Conservation (phyloP, 2,113 vertebrate genomes). For the Pteropus alecto region DNA sequence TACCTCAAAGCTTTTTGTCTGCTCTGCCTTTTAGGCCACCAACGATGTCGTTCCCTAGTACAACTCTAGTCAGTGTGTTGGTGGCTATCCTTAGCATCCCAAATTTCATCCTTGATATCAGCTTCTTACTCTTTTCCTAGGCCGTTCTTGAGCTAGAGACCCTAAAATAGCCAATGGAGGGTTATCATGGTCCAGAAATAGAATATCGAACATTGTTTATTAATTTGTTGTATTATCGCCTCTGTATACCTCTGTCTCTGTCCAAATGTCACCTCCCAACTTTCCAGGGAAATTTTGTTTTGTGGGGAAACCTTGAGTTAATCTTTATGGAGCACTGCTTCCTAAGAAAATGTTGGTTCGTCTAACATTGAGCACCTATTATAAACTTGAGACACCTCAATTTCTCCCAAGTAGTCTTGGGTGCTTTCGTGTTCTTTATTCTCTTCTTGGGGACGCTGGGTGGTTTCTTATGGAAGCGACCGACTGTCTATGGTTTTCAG, state of each 20-base stretch:
- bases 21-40: background rate
- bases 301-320: slow-evolving; percentile 61
- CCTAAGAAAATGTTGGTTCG: background rate
- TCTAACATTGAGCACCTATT: background rate
- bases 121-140: slow-evolving; percentile 50
- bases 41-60: background rate
- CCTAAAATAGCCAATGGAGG: slow-evolving; percentile 69
- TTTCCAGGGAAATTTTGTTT: slow-evolving; percentile 71
- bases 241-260: background rate
- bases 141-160: slow-evolving; percentile 66
- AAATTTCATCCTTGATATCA: slow-evolving; percentile 43
- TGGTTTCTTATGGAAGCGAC: background rate
- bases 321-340: slow-evolving; percentile 40
- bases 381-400: background rate
- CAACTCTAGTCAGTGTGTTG: background rate
- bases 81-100: background rate
- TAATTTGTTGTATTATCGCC: background rate
- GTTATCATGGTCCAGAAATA: slow-evolving; percentile 75
- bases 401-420: background rate
- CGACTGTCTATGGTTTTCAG: background rate
- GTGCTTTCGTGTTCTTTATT: background rate
- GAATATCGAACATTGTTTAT: slow-evolving; percentile 47
- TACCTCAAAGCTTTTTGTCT: background rate
- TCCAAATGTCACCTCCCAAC: slow-evolving; percentile 21
- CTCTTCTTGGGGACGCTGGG: background rate